These are phyloP conservation scores for Papilio dardanus DNA, from an alignment of 1,140 invertebrate species.

Conservation along the genomic window DNA sequence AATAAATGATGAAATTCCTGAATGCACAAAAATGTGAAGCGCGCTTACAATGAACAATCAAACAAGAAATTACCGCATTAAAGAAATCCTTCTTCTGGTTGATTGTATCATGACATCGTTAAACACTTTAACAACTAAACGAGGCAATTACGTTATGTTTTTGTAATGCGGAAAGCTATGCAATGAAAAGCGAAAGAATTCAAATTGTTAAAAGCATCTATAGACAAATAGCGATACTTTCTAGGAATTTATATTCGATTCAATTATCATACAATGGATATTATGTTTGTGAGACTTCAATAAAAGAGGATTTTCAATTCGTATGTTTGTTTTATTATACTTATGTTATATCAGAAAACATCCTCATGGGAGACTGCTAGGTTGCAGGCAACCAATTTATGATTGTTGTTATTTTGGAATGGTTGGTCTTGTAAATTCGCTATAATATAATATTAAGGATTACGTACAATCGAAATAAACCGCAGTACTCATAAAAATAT, in stretches of 20 bases:
- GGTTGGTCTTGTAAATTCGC: slow-evolving; percentile 20
- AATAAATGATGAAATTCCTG: slow-evolving; percentile 11
- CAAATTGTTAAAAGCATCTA: slow-evolving; percentile 29
- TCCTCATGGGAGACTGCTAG: background rate
- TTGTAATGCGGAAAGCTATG: slow-evolving; percentile 45
- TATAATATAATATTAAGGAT: slow-evolving; percentile 48
- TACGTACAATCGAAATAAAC: slow-evolving; percentile 53
- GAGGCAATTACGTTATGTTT: slow-evolving; percentile 43
- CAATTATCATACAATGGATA: background rate
- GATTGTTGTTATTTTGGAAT: background rate
- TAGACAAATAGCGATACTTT: slow-evolving; percentile 21
- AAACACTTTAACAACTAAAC: slow-evolving; percentile 44
- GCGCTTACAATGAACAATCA: slow-evolving; percentile 39
- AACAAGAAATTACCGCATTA: slow-evolving; percentile 48
- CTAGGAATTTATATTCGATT: slow-evolving; percentile 10
- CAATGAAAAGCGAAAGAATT: slow-evolving; percentile 21
- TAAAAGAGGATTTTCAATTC: background rate
- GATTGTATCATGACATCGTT: slow-evolving; percentile 46
- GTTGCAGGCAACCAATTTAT: too few relatives aligned
- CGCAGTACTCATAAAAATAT: slow-evolving; percentile 52
- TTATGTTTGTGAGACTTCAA: background rate
- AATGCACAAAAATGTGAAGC: slow-evolving; percentile 22
- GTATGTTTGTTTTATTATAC: too few relatives aligned
- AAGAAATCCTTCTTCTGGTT: slow-evolving; percentile 51
- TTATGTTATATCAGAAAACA: background rate